These are phyloP conservation scores for Lottia scabra DNA, from an alignment of 2,888 invertebrate genomes.

Conservation along the genomic window DNA sequence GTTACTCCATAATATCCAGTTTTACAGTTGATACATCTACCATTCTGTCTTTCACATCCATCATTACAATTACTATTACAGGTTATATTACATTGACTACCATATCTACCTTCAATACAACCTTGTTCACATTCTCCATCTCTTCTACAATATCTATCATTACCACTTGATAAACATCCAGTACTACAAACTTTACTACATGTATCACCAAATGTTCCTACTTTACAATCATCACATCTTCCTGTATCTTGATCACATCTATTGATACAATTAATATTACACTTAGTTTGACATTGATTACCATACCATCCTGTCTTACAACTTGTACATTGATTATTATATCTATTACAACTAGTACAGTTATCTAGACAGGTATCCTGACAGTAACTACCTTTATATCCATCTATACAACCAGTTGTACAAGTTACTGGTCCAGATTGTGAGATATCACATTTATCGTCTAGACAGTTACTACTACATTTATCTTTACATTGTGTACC, in stretches of 20 bases:
- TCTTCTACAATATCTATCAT: background rate
- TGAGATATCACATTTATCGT: background rate
- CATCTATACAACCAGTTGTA: no score
- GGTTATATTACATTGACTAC: constrained; percentile 17
- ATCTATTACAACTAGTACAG: no score
- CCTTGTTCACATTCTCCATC: constrained; percentile 12
- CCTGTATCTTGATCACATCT: constrained; percentile 33
- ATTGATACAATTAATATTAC: background rate
- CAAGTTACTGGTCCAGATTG: no score
- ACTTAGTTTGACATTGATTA: background rate
- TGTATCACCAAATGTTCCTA: constrained; percentile 33
- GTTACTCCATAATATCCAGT: constrained; percentile 32
- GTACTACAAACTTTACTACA: background rate
- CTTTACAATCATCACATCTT: constrained; percentile 32
- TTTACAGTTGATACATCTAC: constrained; percentile 32
- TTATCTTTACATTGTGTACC: background rate
- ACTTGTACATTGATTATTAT: constrained; percentile 11
- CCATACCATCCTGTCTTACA: background rate
- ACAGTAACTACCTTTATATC: no score
- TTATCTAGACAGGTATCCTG: no score
- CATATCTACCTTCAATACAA: constrained; percentile 25
- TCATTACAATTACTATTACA: constrained; percentile 27
- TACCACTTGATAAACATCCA: background rate
- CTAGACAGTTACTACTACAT: constrained; percentile 6
- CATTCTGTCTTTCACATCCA: constrained; percentile 19